Evolutionary conservation across 1,140 invertebrate genomes (phyloP), one percentile per base, ranked within the genome.

Genomic region (Drosophila lacertosa): DNA sequence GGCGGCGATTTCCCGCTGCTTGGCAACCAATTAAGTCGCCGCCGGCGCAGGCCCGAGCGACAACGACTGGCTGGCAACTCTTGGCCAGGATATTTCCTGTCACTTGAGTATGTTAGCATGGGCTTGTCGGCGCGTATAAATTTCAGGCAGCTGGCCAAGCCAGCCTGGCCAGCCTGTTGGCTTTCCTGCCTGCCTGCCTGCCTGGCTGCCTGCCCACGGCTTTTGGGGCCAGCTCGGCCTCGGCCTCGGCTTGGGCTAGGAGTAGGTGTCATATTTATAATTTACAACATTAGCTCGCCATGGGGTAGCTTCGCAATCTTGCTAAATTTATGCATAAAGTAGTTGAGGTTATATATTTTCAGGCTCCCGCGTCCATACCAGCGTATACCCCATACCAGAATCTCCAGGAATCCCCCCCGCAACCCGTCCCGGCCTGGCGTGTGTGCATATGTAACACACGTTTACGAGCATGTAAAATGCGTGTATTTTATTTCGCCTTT

Each of bases 181-280:
- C 59, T 47, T 67, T 60, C 57, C 65, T 44, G 29, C 39, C 48
- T 10, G 39, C 57, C 47, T 45, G 53, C 63, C 53, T 32, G 16
- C 39, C 35, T 18, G 44, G 24, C 39, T 51, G 73, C 66, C 78
- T 79, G 79, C 79, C 74, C 79, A 83, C 79, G 79, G 74, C 59
- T 69, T 80, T 80, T 62, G 42, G 33, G 47, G 48, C 29, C 57
- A 7, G 44, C 20, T 22, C 2, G 26, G 26, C 26, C 6, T 29
- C 6, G 26, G 26, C 26, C 26, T n/a, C 5, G 29, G 18, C 42
- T 44, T 20, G 39, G 40, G 54, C 77, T 86, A 77, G 81, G 82
- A 88, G 82, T 88, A 88, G 82, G 82, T 88, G 82, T 88, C 82
- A 88, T 88, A 88, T 88, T 88, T 88, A 88, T 88, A 88, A 88